These are phyloP conservation scores for Alfaro cultratus DNA, from an alignment of 2,797 vertebrate genomes.

Conservation along the genomic window DNA sequence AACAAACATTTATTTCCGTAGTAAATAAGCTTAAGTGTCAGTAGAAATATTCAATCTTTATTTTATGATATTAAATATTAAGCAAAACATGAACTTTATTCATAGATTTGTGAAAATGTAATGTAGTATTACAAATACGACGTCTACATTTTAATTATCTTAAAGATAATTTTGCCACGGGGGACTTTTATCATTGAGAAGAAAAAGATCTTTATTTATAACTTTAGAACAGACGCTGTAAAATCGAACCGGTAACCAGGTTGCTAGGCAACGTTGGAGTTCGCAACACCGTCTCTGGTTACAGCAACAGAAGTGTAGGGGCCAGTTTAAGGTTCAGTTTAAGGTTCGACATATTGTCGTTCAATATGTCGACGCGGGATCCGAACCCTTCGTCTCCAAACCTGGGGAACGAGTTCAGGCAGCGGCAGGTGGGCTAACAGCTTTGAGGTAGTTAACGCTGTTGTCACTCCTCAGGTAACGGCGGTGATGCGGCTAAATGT, in stretches of 20 bases:
- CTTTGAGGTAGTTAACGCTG: background rate
- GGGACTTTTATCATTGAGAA: too few species aligned
- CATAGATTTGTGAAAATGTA: background rate
- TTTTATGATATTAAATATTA: background rate
- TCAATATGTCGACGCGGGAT: constrained; percentile 67
- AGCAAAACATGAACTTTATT: background rate
- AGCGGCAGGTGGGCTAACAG: constrained; percentile 71
- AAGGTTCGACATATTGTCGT: too few species aligned
- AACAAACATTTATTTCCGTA: background rate
- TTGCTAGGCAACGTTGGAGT: background rate
- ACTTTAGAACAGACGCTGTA: background rate
- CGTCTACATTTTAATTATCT: background rate
- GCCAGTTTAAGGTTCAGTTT: background rate
- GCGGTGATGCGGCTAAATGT: background rate
- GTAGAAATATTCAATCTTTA: background rate
- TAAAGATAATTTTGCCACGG: background rate
- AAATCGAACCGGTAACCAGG: background rate
- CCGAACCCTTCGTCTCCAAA: constrained; percentile 67
- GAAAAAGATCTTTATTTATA: too few species aligned
- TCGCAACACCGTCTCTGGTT: background rate
- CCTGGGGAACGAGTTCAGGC: constrained; percentile 64
- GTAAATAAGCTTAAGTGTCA: background rate
- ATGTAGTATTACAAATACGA: background rate
- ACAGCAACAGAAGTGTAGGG: background rate
- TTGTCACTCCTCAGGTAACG: background rate